A percentile compares a stretch with the other conserved stretches of the same genome.
These are phyloP conservation scores for Danio choprae DNA, from an alignment of 2,797 vertebrate species.

Conservation along the genomic window DNA sequence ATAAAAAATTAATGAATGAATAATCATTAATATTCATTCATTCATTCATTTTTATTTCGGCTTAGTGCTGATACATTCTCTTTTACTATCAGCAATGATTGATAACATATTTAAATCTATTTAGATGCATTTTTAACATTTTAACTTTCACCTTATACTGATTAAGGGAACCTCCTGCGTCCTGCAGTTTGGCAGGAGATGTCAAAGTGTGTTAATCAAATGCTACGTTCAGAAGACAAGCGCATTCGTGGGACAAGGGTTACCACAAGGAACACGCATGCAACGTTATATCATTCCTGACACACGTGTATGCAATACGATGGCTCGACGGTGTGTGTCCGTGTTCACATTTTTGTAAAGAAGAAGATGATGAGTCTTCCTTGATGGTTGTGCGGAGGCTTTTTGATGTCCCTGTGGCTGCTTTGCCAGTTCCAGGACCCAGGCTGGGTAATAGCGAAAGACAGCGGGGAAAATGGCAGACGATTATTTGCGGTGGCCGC, in stretches of 20 bases:
- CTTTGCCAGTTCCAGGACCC: slow-evolving; percentile 46
- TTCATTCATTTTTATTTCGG: too few relatives aligned
- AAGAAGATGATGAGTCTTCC: slow-evolving; percentile 24
- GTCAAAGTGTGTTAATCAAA: slow-evolving; percentile 47
- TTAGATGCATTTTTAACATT: background rate
- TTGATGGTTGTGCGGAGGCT: slow-evolving; percentile 43
- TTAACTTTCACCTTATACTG: background rate
- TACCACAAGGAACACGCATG: slow-evolving; percentile 20
- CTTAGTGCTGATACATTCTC: too few relatives aligned
- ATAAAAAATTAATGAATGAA: too few relatives aligned
- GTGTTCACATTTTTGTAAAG: slow-evolving; percentile 14
- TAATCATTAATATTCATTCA: too few relatives aligned
- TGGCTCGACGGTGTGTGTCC: slow-evolving; percentile 24
- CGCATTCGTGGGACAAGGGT: slow-evolving; percentile 37
- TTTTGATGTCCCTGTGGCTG: slow-evolving; percentile 53
- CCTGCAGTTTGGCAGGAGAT: slow-evolving; percentile 41
- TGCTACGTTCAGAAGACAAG: slow-evolving; percentile 42
- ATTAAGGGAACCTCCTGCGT: background rate
- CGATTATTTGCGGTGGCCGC: slow-evolving; percentile 54
- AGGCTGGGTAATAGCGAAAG: slow-evolving; percentile 54
- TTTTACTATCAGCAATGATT: background rate
- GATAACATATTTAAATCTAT: background rate
- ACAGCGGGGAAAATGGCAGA: slow-evolving; percentile 59
- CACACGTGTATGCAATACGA: slow-evolving; percentile 41
- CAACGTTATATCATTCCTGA: slow-evolving; percentile 46